Evolutionary conservation across 1,140 invertebrate genomes (phyloP), one percentile per base, ranked within the genome.

Genomic region (Orchesella cincta): DNA sequence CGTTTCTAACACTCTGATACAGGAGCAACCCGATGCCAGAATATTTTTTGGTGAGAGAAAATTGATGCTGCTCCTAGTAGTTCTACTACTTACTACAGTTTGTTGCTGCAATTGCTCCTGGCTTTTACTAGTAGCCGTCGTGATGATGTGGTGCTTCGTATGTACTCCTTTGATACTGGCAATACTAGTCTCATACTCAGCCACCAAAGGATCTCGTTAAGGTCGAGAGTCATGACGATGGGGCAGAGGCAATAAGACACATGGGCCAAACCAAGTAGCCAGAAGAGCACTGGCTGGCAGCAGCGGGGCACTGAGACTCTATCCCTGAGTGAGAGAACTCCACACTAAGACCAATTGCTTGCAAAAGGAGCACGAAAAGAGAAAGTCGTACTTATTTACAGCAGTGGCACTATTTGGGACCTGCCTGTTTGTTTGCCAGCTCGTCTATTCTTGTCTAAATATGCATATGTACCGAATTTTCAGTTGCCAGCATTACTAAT

Each of bases 181-280:
- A n/a, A n/a, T n/a, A n/a, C n/a, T n/a, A n/a, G n/a, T n/a, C n/a
- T n/a, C n/a, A n/a, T n/a, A n/a, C n/a, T n/a, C n/a, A 57, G 23
- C 12, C 26, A 67, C 3, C 62, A 29, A n/a, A 67, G 62, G 62
- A 67, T 33, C 62, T 67, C 62, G 62, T 67, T 67, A 29, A 67
- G 62, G 62, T 67, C 54, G 54, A 57, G 54, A 57, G 54, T 57
- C 62, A 67, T 67, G 26, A 33, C 26, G 62, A 67, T 67, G 62
- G 62, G 62, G 31, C 62, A 67, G 62, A 67, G 62, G 28, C 62
- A 67, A 67, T 67, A 67, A 67, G 62, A 67, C 62, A 67, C 62
- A 67, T 67, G 62, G 62, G 62, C 62, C 62, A 67, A 67, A 67
- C 62, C 62, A 31, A 67, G 62, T 67, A 67, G 62, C 62, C 62